Evolutionary conservation across 2,797 vertebrate species (phyloP).

Genomic region (Potorous gilbertii): DNA sequence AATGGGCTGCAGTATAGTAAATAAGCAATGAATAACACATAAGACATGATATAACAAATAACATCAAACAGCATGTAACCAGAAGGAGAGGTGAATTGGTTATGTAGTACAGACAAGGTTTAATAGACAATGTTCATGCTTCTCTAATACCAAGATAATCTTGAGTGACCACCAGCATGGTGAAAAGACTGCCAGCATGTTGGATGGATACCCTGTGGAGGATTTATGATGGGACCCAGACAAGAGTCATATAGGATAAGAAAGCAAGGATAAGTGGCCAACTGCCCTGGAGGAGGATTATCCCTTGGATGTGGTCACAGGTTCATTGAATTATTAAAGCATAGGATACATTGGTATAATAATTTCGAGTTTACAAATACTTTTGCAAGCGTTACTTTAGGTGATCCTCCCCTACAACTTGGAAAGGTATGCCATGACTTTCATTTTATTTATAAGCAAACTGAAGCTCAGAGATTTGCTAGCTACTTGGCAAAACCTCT

Average conservation of each 20-base stretch:
- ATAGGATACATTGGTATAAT: not conserved
- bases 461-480: not conserved
- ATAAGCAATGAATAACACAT: not conserved
- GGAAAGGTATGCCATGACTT: not conserved
- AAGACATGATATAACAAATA: not conserved
- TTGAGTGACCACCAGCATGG: not conserved
- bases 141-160: not conserved
- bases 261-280: not conserved
- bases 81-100: not conserved
- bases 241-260: not conserved
- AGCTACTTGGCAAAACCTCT: not conserved
- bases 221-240: not conserved
- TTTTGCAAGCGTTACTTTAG: not conserved
- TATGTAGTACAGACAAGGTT: not conserved
- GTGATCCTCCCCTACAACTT: not conserved
- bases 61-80: not conserved
- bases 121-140: not conserved
- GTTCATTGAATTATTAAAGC: not conserved
- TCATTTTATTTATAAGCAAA: not conserved
- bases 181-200: not conserved
- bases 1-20: not conserved
- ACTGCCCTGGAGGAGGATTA: not conserved
- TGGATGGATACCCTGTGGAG: not conserved
- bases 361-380: not conserved
- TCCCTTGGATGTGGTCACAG: not conserved